phyloP scores from a whole-genome alignment of 1,140 invertebrate genomes.

The Brachionus rotundiformis region DNA sequence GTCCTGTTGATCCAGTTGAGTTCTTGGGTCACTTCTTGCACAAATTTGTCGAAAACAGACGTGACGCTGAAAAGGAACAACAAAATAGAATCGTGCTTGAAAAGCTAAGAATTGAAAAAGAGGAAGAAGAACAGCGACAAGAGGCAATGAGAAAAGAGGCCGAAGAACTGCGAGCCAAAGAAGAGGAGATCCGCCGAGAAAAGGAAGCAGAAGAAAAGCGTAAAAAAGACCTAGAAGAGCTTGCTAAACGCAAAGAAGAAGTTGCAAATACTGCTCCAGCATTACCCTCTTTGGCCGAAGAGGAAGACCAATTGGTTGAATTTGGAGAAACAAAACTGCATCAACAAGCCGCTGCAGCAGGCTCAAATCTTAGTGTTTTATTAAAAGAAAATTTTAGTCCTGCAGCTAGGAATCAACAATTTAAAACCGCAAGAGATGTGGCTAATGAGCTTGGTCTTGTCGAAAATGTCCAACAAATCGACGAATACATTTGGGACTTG shows the following conservation, averaged over 20 bases:
- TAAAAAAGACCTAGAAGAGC: slow-evolving; percentile 42
- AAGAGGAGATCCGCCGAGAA: slow-evolving; percentile 25
- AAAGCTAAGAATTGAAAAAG: slow-evolving; percentile 26
- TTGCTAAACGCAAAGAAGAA: slow-evolving; percentile 43
- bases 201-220: slow-evolving; percentile 47
- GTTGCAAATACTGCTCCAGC: slow-evolving; percentile 33
- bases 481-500: slow-evolving; percentile 32
- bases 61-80: not conserved
- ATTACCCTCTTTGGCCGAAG: slow-evolving; percentile 36
- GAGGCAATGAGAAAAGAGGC: slow-evolving; percentile 23
- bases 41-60: slow-evolving; percentile 39
- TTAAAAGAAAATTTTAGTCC: slow-evolving; percentile 26
- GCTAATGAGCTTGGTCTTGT: not conserved
- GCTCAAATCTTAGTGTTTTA: slow-evolving; percentile 11
- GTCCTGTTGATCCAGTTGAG: slow-evolving; percentile 49
- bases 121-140: slow-evolving; percentile 38
- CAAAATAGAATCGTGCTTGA: not conserved
- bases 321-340: slow-evolving; percentile 50
- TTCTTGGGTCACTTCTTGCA: slow-evolving; percentile 28
- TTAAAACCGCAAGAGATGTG: slow-evolving; percentile 43
- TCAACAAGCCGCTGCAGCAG: slow-evolving; percentile 30
- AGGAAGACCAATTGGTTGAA: slow-evolving; percentile 48
- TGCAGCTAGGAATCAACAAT: slow-evolving; percentile 27
- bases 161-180: slow-evolving; percentile 2
- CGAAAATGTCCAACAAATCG: slow-evolving; percentile 51